phyloP scores from a whole-genome alignment of 2,888 invertebrate genomes.

The Chalcosyrphus nemorum region DNA sequence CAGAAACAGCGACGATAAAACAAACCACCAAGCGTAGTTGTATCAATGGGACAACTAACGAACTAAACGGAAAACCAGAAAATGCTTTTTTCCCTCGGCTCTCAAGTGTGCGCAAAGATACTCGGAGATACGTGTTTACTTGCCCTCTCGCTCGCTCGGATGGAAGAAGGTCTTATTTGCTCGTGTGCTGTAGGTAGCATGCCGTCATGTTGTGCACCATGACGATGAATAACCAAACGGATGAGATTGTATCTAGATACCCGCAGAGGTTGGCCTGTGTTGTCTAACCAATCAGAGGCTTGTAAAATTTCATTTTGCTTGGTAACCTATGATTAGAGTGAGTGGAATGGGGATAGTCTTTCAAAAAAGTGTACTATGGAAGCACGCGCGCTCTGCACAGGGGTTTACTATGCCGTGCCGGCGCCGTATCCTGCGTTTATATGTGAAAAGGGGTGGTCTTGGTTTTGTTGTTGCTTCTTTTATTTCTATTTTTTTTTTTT shows the following conservation, averaged over 20 bases:
- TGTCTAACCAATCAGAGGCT: constrained; percentile 59
- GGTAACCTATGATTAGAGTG: constrained; percentile 62
- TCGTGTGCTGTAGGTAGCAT: constrained; percentile 46
- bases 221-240: constrained; percentile 66
- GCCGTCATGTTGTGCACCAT: constrained; percentile 72
- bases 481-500: constrained; percentile 24
- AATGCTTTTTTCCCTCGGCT: constrained; percentile 61
- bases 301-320: constrained; percentile 55
- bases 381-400: constrained; percentile 69
- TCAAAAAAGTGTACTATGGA: constrained; percentile 37
- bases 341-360: constrained; percentile 62
- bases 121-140: constrained; percentile 59
- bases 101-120: constrained; percentile 68
- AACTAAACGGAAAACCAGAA: constrained; percentile 72
- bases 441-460: constrained; percentile 62
- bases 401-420: constrained; percentile 46
- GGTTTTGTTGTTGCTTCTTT: constrained; percentile 4
- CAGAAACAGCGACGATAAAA: constrained; percentile 68
- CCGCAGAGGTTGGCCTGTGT: constrained; percentile 59
- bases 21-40: constrained; percentile 71
- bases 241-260: constrained; percentile 69
- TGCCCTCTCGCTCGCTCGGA: constrained; percentile 50
- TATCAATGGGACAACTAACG: constrained; percentile 73
- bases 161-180: constrained; percentile 39
- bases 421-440: constrained; percentile 58